Percentiles rank a stretch among this genome's conserved stretches.
phyloP scores from a whole-genome alignment of 2,113 vertebrate genomes.

The Nipponia nippon region DNA sequence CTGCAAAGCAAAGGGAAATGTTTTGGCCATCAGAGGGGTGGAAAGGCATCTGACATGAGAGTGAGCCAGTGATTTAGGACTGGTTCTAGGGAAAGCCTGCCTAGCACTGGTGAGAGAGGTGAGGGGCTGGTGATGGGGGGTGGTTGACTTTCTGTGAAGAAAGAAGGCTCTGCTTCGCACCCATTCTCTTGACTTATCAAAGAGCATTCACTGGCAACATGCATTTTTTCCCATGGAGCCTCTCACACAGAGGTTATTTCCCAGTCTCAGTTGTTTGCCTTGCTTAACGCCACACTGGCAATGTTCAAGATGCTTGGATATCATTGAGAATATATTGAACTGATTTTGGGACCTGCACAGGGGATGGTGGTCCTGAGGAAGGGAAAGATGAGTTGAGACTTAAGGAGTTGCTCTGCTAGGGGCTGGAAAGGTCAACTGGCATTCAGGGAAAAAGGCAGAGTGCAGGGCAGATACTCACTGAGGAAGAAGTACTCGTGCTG shows the following conservation, averaged over 20 bases:
- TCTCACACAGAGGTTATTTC: neutral
- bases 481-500: constrained; percentile 96
- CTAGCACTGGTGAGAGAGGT: neutral
- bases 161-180: neutral
- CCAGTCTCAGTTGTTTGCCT: neutral
- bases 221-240: neutral
- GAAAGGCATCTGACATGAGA: neutral
- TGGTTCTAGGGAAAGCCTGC: neutral
- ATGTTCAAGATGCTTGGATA: neutral
- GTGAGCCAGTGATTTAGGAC: neutral
- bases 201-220: neutral
- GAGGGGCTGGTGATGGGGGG: neutral
- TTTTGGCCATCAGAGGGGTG: neutral
- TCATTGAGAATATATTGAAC: neutral
- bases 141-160: neutral
- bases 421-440: neutral
- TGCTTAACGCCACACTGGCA: neutral
- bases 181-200: neutral
- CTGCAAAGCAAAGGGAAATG: constrained; percentile 69
- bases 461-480: constrained; percentile 71
- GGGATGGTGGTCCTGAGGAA: neutral
- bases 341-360: neutral
- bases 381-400: neutral
- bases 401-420: neutral
- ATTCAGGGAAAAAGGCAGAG: neutral